Conservation (phyloP, 2,113 vertebrate species). For the Leucoraja erinaceus region DNA sequence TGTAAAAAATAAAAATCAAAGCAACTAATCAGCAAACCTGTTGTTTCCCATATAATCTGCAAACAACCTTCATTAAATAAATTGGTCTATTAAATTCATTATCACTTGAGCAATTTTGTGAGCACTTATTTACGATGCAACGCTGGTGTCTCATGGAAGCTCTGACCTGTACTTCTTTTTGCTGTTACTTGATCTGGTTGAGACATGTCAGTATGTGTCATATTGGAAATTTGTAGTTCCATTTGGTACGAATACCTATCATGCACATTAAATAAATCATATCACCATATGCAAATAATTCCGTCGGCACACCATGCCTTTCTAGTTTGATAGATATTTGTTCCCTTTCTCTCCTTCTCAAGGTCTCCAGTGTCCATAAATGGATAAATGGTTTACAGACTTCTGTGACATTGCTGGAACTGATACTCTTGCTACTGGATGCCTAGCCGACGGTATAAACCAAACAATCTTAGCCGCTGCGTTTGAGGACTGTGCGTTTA, state of each 20-base stretch:
- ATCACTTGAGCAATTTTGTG: neutral
- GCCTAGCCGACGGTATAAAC: neutral
- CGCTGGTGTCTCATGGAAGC: neutral
- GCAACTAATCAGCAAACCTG: neutral
- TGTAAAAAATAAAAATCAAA: neutral
- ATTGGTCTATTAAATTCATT: neutral
- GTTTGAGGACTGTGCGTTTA: neutral
- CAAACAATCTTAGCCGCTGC: neutral
- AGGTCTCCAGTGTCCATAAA: neutral
- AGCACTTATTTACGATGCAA: neutral
- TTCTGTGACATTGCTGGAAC: neutral
- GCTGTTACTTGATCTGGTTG: neutral
- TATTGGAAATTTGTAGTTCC: conserved; percentile 20
- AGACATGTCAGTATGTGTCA: neutral
- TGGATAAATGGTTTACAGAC: neutral
- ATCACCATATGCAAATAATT: conserved; percentile 29
- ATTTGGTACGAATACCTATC: neutral
- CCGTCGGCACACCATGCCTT: neutral
- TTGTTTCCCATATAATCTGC: neutral
- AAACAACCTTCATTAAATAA: neutral
- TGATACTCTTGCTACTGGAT: neutral
- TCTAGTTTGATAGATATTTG: neutral
- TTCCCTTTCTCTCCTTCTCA: conserved; percentile 15
- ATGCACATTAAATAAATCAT: neutral
- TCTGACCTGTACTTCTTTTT: neutral